Evolutionary conservation across 2,888 invertebrate genomes (phyloP).

Genomic region (Leucoma salicis): DNA sequence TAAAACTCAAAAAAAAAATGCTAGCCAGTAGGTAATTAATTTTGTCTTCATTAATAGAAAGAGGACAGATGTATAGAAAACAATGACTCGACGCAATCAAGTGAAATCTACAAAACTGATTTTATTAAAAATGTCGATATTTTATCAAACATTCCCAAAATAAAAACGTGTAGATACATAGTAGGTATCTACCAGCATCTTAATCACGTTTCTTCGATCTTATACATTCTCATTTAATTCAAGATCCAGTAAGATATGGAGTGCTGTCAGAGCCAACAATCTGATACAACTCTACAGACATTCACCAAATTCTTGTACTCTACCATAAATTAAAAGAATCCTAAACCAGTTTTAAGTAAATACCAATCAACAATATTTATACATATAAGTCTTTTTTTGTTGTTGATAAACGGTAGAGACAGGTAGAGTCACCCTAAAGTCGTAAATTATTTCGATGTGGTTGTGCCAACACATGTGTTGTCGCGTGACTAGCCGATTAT

Average conservation of each 20-base stretch:
- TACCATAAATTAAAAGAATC: slow-evolving; percentile 41
- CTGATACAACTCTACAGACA: slow-evolving; percentile 22
- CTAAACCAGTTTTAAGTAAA: slow-evolving; percentile 53
- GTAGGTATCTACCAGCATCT: not conserved
- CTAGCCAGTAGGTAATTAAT: too few species aligned
- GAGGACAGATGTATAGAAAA: too few species aligned
- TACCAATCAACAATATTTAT: slow-evolving; percentile 68
- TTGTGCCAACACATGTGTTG: slow-evolving; percentile 69
- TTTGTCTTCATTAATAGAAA: too few species aligned
- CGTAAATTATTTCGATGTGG: slow-evolving; percentile 71
- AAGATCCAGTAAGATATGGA: slow-evolving; percentile 24
- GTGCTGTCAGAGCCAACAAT: slow-evolving; percentile 21
- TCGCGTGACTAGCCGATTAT: slow-evolving; percentile 72
- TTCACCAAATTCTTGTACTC: slow-evolving; percentile 40
- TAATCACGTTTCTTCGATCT: slow-evolving; percentile 3
- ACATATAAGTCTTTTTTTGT: slow-evolving; percentile 42
- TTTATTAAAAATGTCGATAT: too few species aligned
- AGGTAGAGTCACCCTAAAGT: slow-evolving; percentile 54
- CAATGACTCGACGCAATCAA: too few species aligned
- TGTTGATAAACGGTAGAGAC: slow-evolving; percentile 38
- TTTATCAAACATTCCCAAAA: too few species aligned
- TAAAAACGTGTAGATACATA: not conserved
- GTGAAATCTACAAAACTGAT: too few species aligned
- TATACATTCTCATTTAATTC: slow-evolving; percentile 10
- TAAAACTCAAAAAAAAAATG: too few species aligned